Base-by-base conservation (phyloP, 2,113 vertebrate genomes). In the Oryzias curvinotus region DNA sequence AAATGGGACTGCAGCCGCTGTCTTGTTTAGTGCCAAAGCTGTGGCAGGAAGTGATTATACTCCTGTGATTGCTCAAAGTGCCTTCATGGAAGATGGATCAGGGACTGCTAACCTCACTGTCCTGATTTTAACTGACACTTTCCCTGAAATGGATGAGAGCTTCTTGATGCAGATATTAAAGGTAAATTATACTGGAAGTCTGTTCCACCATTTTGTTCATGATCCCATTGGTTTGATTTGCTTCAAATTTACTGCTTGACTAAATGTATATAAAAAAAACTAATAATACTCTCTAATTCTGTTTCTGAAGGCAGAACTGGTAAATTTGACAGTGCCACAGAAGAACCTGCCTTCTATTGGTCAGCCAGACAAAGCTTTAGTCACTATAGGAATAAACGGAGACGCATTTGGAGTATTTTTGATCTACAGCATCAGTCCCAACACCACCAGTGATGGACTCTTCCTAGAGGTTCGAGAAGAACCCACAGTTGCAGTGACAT, bases 361-460 rank as follows among this genome's bases (percentile, higher is more conserved):
- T 58, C 92, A 93, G 70, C 95, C 94, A 49, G 94, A 95, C 80
- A 88, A 83, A 42, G 93, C 95, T 23, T 80, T 87, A 15, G 93
- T 98, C 76, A 90, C 92, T 50, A 98, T 99, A 73, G 91, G 86
- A 51, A 92, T 97, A 92, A 99, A 99, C 52, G 97, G 96, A 3
- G 96, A 99, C 88, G 95, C 96, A 0, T 98, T 98, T 80, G 97
- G 97, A 7, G 92, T 96, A 10, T 98, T 99, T 88, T 79, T 94
- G 71, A 92, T 99, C 71, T 97, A 94, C 76, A 94, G 88, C 8
- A 16, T 93, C 49, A 95, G 89, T 81, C 93, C 94, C 28, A 93
- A 89, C 17, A 82, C 92, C 19, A 93, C 93, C 0, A 82, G 93
- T 51, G 49, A 90, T 1, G 94, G 95, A 26, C 89, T 85, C 0